These are phyloP conservation scores for Lacerta viridis DNA, from an alignment of 2,797 vertebrate genomes.

Conservation along the genomic window DNA sequence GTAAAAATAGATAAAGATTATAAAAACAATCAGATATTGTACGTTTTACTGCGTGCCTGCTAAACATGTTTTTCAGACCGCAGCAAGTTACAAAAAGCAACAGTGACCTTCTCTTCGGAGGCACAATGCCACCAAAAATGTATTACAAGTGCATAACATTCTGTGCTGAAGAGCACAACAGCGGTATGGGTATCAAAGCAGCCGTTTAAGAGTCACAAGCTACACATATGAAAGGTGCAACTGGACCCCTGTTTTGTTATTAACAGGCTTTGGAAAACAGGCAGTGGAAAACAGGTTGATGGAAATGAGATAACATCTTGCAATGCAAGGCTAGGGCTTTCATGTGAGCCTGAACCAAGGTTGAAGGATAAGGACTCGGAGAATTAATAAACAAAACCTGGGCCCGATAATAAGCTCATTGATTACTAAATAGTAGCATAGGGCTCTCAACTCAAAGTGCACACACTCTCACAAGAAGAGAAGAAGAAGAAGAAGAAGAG, in stretches of 20 bases:
- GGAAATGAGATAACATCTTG: background rate
- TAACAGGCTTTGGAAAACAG: background rate
- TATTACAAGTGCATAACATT: slow-evolving; percentile 4
- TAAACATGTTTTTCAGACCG: slow-evolving; percentile 19
- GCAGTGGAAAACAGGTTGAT: background rate
- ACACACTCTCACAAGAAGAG: no score
- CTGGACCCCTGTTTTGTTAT: slow-evolving; percentile 21
- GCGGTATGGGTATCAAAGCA: slow-evolving; percentile 19
- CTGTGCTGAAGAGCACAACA: background rate
- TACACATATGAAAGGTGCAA: background rate
- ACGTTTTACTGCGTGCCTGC: slow-evolving; percentile 32
- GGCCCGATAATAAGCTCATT: background rate
- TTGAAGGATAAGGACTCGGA: background rate
- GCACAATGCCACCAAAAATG: slow-evolving; percentile 27
- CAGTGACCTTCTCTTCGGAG: background rate
- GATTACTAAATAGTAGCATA: background rate
- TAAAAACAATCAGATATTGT: slow-evolving; percentile 13
- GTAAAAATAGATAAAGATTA: slow-evolving; percentile 7
- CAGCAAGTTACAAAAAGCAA: slow-evolving; percentile 44
- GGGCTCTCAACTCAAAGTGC: background rate
- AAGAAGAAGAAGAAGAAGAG: no score
- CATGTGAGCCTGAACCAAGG: slow-evolving; percentile 7
- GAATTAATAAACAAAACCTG: background rate
- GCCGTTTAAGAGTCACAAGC: background rate
- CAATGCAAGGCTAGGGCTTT: background rate